Evolutionary conservation across 2,888 invertebrate species (phyloP).

Genomic region (Agonopterix alstromeriana): DNA sequence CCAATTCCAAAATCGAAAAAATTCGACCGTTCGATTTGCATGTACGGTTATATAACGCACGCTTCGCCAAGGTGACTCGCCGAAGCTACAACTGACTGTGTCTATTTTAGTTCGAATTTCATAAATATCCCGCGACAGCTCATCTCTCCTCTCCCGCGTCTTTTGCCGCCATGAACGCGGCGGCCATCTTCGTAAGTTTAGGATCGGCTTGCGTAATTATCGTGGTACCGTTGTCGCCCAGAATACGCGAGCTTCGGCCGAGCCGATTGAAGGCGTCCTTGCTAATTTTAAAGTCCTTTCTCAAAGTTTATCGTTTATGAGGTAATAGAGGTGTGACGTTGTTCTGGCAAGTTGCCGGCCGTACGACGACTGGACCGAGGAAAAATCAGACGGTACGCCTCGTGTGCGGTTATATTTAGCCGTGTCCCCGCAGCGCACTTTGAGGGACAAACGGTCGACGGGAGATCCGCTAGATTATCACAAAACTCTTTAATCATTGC

Average conservation of each 20-base stretch:
- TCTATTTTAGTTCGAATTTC: conserved; percentile 75
- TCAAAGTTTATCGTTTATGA: conserved; percentile 68
- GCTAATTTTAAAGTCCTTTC: conserved; percentile 74
- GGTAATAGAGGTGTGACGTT: conserved; percentile 66
- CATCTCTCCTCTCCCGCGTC: conserved; percentile 73
- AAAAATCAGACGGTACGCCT: conserved; percentile 52
- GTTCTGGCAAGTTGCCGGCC: conserved; percentile 73
- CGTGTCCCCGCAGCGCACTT: conserved; percentile 53
- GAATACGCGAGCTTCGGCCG: neutral
- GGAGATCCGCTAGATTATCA: conserved; percentile 18
- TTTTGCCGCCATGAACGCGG: conserved; percentile 46
- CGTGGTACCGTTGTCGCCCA: conserved; percentile 39
- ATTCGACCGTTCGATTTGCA: conserved; percentile 43
- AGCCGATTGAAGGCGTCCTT: conserved; percentile 55
- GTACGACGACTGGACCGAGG: conserved; percentile 46
- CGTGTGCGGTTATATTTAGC: conserved; percentile 45
- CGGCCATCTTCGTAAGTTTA: conserved; percentile 50
- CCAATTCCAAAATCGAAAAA: conserved; percentile 49
- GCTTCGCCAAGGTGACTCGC: conserved; percentile 72
- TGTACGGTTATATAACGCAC: conserved; percentile 51
- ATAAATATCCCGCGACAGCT: conserved; percentile 75
- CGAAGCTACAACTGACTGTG: conserved; percentile 66
- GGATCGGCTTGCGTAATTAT: conserved; percentile 55
- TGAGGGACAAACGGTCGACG: conserved; percentile 47
- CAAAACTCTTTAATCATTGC: conserved; percentile 1